Evolutionary conservation across 1,140 invertebrate species (phyloP).

Genomic region (Physella acuta): DNA sequence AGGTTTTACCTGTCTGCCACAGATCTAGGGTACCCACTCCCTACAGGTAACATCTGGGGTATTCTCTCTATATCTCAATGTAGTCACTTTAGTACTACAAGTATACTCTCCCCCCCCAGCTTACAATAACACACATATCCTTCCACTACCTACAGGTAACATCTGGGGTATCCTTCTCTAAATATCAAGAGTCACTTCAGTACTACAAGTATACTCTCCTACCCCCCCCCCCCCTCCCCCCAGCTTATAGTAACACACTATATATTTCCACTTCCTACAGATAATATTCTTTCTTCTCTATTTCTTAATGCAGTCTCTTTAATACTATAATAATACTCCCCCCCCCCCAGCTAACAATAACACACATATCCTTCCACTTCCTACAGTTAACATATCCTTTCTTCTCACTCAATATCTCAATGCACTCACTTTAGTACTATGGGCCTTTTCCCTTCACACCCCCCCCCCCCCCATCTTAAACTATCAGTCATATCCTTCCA

Average conservation of each 20-base stretch:
- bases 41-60: conserved; percentile 31
- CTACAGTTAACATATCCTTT: too few species aligned
- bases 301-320: neutral
- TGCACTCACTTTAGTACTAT: too few species aligned
- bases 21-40: conserved; percentile 46
- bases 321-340: too few species aligned
- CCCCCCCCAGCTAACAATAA: too few species aligned
- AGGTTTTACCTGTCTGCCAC: conserved; percentile 41
- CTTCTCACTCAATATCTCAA: too few species aligned
- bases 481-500: neutral
- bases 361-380: too few species aligned
- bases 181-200: too few species aligned
- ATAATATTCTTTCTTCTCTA: neutral
- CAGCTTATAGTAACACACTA: neutral
- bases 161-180: neutral
- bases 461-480: neutral
- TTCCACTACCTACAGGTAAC: neutral
- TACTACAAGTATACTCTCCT: too few species aligned
- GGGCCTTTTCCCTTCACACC: too few species aligned
- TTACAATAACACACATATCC: neutral
- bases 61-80: neutral
- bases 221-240: neutral
- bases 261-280: neutral
- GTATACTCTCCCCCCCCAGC: neutral
- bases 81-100: neutral